Base-by-base conservation (phyloP, 2,113 vertebrate species). In the Camelus dromedarius region DNA sequence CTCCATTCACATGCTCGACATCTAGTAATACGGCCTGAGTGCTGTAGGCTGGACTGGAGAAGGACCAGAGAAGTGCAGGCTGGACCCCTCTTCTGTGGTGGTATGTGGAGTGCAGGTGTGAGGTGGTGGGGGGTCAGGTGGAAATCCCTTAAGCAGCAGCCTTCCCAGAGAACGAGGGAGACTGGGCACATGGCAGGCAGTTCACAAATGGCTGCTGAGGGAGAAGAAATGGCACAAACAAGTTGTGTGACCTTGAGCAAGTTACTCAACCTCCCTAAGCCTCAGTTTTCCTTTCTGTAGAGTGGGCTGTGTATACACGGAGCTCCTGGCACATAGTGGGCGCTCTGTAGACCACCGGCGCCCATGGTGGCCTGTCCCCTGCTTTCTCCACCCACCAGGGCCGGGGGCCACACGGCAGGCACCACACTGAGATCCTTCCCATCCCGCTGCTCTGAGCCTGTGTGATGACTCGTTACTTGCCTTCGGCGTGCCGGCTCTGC, bases 371-470 rank as follows among this genome's bases (percentile, higher is more conserved):
- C 2, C 42, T 7, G 26, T 32, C 24, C 48, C 1, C n/a, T 18
- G 8, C 35, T 12, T 2, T 18, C 56, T 30, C 67, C 32, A 28
- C 42, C 42, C 16, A 0, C 66, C 12, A 11, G 7, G 64, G 70
- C 20, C 1, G 52, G 20, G 28, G 38, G 42, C 80, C 58, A 5
- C 28, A 1, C 3, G 38, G 38, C 16, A 26, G 60, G 69, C 52
- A 16, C 1, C 1, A 3, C 30, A 15, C 56, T 4, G 58, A 2
- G 30, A 4, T 3, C 4, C 30, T 8, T 28, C 22, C 30, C 60
- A 5, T 19, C 46, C 32, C 1, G 3, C 4, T 0, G 0, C 32
- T 9, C n/a, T 6, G 26, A 22, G 54, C 46, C 5, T 0, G 6
- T 4, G 6, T 9, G 75, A 2, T 13, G 30, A 24, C 66, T 13